These are phyloP conservation scores for Phyllopteryx taeniolatus DNA, from an alignment of 2,113 vertebrate species.

Conservation along the genomic window DNA sequence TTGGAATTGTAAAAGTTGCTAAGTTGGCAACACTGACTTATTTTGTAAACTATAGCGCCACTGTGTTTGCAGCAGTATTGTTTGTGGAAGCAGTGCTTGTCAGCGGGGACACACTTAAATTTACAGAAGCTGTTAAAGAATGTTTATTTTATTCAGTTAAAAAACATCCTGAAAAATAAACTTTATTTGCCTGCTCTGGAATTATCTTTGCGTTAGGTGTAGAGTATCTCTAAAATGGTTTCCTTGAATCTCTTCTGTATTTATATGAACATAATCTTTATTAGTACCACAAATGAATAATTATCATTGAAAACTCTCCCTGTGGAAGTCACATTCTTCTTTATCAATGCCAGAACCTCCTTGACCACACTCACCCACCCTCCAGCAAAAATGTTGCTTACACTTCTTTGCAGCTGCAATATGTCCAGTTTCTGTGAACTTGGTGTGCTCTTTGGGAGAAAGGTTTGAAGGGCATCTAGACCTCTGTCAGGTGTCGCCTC, in stretches of 20 bases:
- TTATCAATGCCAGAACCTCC: background rate
- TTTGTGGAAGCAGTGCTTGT: background rate
- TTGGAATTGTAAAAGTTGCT: no score
- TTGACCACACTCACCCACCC: background rate
- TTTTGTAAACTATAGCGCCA: background rate
- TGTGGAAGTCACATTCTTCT: background rate
- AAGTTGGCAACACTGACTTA: background rate
- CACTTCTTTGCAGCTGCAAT: background rate
- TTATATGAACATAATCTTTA: background rate
- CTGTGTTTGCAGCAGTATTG: background rate
- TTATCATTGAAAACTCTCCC: background rate
- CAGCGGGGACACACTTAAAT: background rate
- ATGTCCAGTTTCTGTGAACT: slow-evolving; percentile 7
- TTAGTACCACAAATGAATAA: background rate
- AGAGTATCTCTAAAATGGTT: no score
- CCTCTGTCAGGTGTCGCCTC: slow-evolving; percentile 1
- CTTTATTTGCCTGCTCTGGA: background rate
- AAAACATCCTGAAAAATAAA: background rate
- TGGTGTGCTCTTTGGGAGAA: slow-evolving; percentile 34
- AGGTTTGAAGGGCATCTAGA: slow-evolving; percentile 44
- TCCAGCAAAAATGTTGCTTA: background rate
- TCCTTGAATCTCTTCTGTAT: background rate
- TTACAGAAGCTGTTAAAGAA: background rate
- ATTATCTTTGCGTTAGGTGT: background rate
- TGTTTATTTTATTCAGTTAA: background rate